Base-by-base conservation (phyloP, 2,113 vertebrate species). In the Alouatta palliata region DNA sequence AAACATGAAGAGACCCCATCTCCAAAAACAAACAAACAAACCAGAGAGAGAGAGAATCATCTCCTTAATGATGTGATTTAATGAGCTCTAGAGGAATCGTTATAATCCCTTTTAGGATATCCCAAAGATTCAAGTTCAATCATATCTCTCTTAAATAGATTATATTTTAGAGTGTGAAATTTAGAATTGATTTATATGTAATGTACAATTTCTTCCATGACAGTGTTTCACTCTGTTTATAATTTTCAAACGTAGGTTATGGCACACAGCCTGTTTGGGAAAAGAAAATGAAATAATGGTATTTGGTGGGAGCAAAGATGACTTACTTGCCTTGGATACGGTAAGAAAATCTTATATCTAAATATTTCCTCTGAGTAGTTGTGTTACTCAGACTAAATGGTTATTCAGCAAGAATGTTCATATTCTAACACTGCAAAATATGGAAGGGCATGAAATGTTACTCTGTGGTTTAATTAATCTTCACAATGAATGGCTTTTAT, bases 231-330 rank as follows among this genome's bases (percentile, higher is more conserved):
- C 0, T 35, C 45, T 87, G 40, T 75, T 56, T 80, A 1, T 85
- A 94, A 71, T 93, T 95, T 96, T 90, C 94, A 1, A 97, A 98
- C 96, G 19, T 95, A 98, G 99, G 96, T 98, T 99, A 97, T 99
- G 99, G 99, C 99, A 99, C 97, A 99, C 99, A 14, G 99, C 99
- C 17, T 99, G 99, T 97, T 98, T 98, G 10, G 99, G 99, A 40
- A 99, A 99, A 98, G 99, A 99, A 97, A 99, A 98, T 94, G 99
- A 99, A 96, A 99, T 99, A 95, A 98, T 99, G 98, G 99, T 99
- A 96, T 99, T 99, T 97, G 99, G 99, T 95, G 99, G 99, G 94
- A 99, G 99, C 97, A 99, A 99, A 97, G 99, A 99, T 98, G 99
- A 99, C 98, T 98, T 99, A 96, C 99, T 99, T 64, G 99, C 99